Percentiles rank a stretch among this genome's conserved stretches.
These are phyloP conservation scores for Mixornis gularis DNA, from an alignment of 2,113 vertebrate genomes.

Conservation along the genomic window DNA sequence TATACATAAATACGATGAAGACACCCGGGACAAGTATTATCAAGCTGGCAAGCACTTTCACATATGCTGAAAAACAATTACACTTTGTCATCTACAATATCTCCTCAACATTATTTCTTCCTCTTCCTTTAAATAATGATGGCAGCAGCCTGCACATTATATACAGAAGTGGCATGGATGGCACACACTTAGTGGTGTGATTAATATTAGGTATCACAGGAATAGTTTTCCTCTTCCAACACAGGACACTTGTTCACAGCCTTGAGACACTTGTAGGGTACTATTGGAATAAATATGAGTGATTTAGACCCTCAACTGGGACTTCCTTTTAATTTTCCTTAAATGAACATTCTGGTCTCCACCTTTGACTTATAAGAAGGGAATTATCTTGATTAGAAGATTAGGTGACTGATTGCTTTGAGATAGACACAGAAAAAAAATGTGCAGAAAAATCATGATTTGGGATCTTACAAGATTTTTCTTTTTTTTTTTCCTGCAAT, in stretches of 20 bases:
- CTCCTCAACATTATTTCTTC: background rate
- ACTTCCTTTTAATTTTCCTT: background rate
- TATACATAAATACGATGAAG: constrained; percentile 3
- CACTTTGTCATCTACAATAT: background rate
- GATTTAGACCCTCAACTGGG: background rate
- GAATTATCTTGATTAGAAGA: background rate
- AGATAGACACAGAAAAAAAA: background rate
- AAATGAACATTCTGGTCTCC: background rate
- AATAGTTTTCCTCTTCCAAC: background rate
- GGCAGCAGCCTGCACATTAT: background rate
- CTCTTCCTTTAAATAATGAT: background rate
- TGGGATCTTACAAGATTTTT: background rate
- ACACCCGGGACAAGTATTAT: constrained; percentile 1
- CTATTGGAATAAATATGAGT: background rate
- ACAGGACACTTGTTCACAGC: background rate
- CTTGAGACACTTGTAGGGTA: background rate
- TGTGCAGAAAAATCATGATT: background rate
- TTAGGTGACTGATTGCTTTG: background rate
- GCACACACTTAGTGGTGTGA: background rate
- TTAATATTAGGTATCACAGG: background rate
- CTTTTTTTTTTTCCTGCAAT: background rate
- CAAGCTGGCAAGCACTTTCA: constrained; percentile 30
- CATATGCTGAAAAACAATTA: constrained; percentile 24
- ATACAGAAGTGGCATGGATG: background rate
- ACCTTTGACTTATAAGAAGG: background rate